Conservation (phyloP, 1,140 invertebrate genomes). For the Drosophila fuyamai region DNA sequence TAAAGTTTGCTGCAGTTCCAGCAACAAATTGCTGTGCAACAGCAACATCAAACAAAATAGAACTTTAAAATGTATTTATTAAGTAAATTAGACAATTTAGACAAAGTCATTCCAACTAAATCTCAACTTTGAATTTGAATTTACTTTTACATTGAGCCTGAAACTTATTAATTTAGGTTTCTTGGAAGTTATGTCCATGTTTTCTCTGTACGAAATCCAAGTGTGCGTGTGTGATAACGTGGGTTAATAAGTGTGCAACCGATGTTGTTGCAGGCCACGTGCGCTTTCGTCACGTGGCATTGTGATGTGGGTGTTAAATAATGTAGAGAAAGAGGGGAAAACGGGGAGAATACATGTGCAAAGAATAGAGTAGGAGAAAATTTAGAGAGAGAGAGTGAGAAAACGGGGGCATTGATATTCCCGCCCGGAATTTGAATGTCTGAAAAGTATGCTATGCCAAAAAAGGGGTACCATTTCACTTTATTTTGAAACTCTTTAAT, state of each 20-base stretch:
- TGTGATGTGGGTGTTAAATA: conserved; percentile 12
- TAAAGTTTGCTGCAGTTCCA: conserved; percentile 26
- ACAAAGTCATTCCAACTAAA: too few species aligned
- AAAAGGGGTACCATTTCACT: too few species aligned
- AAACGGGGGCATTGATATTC: background rate
- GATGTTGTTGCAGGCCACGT: conserved; percentile 31
- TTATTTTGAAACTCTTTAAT: too few species aligned
- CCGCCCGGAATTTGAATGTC: background rate
- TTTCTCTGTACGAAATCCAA: background rate
- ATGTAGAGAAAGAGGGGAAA: background rate
- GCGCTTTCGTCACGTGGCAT: conserved; percentile 43
- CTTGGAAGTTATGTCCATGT: too few species aligned
- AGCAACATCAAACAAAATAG: conserved; percentile 11
- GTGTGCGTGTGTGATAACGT: conserved; percentile 10
- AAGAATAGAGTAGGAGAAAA: background rate
- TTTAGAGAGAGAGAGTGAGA: background rate
- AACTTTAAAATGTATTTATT: too few species aligned
- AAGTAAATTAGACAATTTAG: too few species aligned
- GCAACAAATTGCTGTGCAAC: conserved; percentile 1
- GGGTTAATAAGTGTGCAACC: conserved; percentile 13
- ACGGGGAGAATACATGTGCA: background rate
- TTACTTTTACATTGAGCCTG: too few species aligned
- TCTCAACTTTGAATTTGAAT: too few species aligned
- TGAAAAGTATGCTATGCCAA: background rate
- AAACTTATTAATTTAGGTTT: too few species aligned